Percentiles rank a stretch among this genome's conserved stretches.
Evolutionary conservation across 2,888 invertebrate species (phyloP).

Genomic region (Thysanoteuthis rhombus): DNA sequence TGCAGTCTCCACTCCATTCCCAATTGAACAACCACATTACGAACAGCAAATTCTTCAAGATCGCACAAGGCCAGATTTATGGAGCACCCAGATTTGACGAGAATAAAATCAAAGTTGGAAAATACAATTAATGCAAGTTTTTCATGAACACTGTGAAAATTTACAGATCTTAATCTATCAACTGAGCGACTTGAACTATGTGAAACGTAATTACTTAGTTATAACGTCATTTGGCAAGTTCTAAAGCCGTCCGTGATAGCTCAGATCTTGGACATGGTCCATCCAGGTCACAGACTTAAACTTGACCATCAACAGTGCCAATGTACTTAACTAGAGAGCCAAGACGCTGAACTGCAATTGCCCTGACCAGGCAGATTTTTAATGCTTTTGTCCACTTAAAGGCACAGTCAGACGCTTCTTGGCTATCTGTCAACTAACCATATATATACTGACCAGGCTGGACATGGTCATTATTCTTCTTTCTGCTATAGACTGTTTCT

Average conservation of each 20-base stretch:
- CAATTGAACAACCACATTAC: too few relatives aligned
- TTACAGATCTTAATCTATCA: neutral
- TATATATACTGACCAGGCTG: neutral
- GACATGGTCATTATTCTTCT: neutral
- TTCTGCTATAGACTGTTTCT: neutral
- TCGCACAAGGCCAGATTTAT: too few relatives aligned
- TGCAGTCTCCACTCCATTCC: too few relatives aligned
- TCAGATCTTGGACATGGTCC: neutral
- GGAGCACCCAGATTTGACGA: too few relatives aligned
- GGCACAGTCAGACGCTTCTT: neutral
- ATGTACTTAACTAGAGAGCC: neutral
- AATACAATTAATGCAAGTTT: neutral
- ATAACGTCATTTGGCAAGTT: neutral
- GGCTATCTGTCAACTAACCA: neutral
- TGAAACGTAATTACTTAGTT: neutral
- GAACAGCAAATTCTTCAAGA: too few relatives aligned
- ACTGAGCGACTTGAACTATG: neutral
- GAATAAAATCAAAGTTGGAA: neutral
- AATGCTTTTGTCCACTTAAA: neutral
- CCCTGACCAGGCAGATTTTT: neutral
- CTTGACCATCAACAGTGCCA: neutral
- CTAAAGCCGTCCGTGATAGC: neutral
- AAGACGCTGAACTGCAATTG: neutral
- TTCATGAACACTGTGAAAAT: neutral
- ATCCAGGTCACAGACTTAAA: neutral